phyloP scores from a whole-genome alignment of 2,113 vertebrate genomes.

The Leucoraja erinaceus region DNA sequence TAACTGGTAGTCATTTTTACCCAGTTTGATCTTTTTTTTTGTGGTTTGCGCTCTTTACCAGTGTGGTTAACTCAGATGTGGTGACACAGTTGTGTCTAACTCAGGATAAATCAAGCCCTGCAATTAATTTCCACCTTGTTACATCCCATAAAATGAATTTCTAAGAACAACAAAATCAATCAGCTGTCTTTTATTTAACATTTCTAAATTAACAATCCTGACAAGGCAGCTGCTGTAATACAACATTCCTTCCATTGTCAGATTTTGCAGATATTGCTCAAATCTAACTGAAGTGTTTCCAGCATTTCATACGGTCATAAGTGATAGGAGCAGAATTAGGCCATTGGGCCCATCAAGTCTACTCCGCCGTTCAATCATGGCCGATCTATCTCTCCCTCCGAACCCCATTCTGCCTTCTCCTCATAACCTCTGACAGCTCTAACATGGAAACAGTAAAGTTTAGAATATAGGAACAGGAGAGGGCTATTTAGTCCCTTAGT shows the following conservation, averaged over 20 bases:
- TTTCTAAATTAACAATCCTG: background rate
- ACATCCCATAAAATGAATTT: constrained; percentile 3
- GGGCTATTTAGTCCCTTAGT: too few species aligned
- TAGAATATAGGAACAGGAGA: background rate
- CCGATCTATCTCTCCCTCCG: too few species aligned
- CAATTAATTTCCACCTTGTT: background rate
- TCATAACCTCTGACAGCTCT: background rate
- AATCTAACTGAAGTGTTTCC: background rate
- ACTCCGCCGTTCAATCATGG: too few species aligned
- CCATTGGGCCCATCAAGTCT: too few species aligned
- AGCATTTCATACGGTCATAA: background rate
- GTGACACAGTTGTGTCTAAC: background rate
- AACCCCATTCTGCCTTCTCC: too few species aligned
- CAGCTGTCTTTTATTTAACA: background rate
- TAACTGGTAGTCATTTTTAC: background rate
- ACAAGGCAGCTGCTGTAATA: too few species aligned
- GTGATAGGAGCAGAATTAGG: too few species aligned
- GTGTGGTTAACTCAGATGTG: background rate
- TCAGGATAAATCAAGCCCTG: background rate
- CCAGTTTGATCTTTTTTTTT: background rate
- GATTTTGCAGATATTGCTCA: background rate
- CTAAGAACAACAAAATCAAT: background rate
- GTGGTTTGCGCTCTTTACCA: background rate
- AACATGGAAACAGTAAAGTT: background rate
- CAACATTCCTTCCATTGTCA: background rate